Percentiles rank a stretch among this genome's conserved stretches.
These are phyloP conservation scores for Molossus alvarezi DNA, from an alignment of 2,797 vertebrate genomes.

Conservation along the genomic window DNA sequence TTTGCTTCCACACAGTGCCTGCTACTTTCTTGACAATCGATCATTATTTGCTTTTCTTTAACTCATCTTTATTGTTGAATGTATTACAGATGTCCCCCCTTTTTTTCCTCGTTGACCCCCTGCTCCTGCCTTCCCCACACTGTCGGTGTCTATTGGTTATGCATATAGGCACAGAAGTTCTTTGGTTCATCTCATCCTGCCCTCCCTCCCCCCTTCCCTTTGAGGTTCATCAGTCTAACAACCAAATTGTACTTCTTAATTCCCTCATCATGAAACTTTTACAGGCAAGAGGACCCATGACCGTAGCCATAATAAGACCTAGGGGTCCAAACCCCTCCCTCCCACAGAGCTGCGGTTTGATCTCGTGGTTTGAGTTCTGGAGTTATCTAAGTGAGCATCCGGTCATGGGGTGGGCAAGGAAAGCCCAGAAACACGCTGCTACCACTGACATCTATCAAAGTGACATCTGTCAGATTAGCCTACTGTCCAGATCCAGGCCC, in stretches of 20 bases:
- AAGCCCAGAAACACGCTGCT: neutral
- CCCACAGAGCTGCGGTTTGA: neutral
- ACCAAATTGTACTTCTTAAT: too few species aligned
- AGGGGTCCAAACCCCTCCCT: neutral
- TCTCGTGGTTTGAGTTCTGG: neutral
- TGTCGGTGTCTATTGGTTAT: too few species aligned
- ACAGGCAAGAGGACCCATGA: neutral
- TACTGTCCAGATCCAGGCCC: neutral
- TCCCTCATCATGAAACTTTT: neutral
- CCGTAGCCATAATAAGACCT: too few species aligned
- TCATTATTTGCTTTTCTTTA: too few species aligned
- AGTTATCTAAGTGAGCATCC: neutral
- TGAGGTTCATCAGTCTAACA: too few species aligned
- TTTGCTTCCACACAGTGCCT: neutral
- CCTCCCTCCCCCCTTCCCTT: too few species aligned
- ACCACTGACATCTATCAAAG: constrained; percentile 5
- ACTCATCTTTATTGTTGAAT: too few species aligned
- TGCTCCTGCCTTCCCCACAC: too few species aligned
- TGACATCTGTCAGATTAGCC: constrained; percentile 68
- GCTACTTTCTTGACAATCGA: neutral
- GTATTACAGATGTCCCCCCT: too few species aligned
- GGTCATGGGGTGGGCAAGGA: neutral
- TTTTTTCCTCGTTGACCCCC: too few species aligned
- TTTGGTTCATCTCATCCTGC: too few species aligned
- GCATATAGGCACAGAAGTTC: too few species aligned